Evolutionary conservation across 2,888 invertebrate species (phyloP).

Genomic region (Troilus luridus): DNA sequence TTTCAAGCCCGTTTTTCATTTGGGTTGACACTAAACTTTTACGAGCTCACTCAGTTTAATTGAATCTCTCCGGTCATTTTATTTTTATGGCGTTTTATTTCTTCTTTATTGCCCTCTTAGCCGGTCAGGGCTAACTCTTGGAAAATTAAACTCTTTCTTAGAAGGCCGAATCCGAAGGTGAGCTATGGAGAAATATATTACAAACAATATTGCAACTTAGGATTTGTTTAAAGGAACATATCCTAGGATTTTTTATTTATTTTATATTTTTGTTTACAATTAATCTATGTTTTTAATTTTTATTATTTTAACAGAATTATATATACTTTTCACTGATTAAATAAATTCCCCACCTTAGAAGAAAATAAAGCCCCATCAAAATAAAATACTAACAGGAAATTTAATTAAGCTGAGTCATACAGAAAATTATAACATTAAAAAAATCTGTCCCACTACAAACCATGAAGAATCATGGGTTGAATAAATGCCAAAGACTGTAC

Average conservation of each 20-base stretch:
- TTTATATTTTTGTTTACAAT: no score
- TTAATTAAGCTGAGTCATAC: conserved; percentile 21
- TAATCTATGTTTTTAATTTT: no score
- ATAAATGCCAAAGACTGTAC: no score
- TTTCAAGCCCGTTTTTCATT: neutral
- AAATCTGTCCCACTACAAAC: neutral
- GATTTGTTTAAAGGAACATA: no score
- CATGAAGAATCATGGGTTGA: neutral
- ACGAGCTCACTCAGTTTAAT: neutral
- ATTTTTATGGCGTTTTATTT: conserved; percentile 13
- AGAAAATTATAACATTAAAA: conserved; percentile 23
- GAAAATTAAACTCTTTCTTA: conserved; percentile 6
- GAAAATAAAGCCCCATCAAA: neutral
- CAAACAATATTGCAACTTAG: no score
- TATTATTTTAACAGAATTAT: no score
- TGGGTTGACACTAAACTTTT: neutral
- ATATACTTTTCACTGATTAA: no score
- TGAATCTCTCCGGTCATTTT: conserved; percentile 4
- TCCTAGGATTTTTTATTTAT: no score
- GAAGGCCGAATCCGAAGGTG: neutral
- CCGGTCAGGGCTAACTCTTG: neutral
- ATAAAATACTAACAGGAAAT: neutral
- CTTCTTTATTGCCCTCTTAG: neutral
- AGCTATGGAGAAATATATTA: no score
- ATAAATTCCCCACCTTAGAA: no score